A percentile compares a stretch with the other conserved stretches of the same genome.
Evolutionary conservation across 1,140 invertebrate genomes (phyloP).

Genomic region (Ceratina calcarata): DNA sequence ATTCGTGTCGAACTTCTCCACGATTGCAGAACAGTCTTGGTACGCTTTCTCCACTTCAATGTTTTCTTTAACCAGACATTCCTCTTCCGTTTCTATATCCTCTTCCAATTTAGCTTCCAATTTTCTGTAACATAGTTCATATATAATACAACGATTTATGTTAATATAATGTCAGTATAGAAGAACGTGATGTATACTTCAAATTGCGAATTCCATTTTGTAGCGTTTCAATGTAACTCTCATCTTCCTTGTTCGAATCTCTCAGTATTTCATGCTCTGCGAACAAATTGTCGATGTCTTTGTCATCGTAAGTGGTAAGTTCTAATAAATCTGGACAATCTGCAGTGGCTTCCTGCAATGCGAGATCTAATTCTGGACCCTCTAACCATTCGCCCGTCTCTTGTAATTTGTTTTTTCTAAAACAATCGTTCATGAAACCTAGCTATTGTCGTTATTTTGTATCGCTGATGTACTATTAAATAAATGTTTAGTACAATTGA

Average conservation of each 20-base stretch:
- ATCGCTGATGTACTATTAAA: background rate
- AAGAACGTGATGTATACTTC: conserved; percentile 59
- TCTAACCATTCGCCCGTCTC: conserved; percentile 64
- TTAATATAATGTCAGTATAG: too few relatives aligned
- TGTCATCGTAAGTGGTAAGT: conserved; percentile 56
- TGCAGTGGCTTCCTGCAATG: conserved; percentile 64
- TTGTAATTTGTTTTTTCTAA: conserved; percentile 67
- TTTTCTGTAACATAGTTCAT: conserved; percentile 62
- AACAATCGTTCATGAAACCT: background rate
- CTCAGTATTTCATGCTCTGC: conserved; percentile 64
- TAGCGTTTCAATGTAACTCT: conserved; percentile 69
- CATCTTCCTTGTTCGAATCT: conserved; percentile 65
- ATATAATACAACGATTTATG: conserved; percentile 16
- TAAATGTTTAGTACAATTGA: conserved; percentile 63
- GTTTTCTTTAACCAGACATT: conserved; percentile 62
- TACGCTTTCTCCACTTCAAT: conserved; percentile 68
- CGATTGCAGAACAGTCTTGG: conserved; percentile 61
- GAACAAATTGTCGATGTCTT: conserved; percentile 44
- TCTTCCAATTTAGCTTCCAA: conserved; percentile 69
- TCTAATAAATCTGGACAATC: conserved; percentile 71
- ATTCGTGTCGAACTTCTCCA: conserved; percentile 67
- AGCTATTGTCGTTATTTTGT: background rate
- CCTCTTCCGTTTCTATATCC: conserved; percentile 69
- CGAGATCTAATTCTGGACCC: conserved; percentile 67
- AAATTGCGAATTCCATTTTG: conserved; percentile 67